Percentiles rank a stretch among this genome's conserved stretches.
phyloP scores from a whole-genome alignment of 2,888 invertebrate genomes.

The Geotrupes spiniger region DNA sequence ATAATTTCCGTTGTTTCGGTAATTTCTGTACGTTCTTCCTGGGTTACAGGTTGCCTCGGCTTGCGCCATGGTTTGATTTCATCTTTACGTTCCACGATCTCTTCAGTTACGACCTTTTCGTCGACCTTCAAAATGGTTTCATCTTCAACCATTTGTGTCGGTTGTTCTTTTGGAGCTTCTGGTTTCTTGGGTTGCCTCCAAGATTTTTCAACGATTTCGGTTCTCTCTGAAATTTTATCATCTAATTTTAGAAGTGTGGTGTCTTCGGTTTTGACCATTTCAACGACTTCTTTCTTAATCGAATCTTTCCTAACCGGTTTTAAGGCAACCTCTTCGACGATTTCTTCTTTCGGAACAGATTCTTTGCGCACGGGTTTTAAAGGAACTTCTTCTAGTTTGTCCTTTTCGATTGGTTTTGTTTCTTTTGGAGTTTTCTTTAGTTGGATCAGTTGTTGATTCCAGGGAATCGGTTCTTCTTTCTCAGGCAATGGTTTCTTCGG shows the following conservation, averaged over 20 bases:
- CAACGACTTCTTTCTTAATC: constrained; percentile 40
- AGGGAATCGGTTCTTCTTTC: constrained; percentile 38
- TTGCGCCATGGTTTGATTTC: constrained; percentile 17
- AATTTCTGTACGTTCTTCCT: constrained; percentile 18
- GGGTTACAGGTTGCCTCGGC: constrained; percentile 8
- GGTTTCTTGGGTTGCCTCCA: constrained; percentile 38
- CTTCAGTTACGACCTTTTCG: constrained; percentile 19
- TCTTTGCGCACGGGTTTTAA: constrained; percentile 28
- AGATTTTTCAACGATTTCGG: constrained; percentile 22
- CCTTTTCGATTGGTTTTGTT: constrained; percentile 6
- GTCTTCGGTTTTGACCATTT: constrained; percentile 33
- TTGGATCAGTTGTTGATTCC: constrained; percentile 51
- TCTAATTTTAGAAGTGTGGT: constrained; percentile 40
- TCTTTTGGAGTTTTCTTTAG: constrained; percentile 2
- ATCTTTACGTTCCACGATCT: constrained; percentile 4
- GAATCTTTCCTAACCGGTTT: neutral
- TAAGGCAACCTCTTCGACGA: neutral
- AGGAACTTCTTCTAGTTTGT: constrained; percentile 7
- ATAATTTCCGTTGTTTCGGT: constrained; percentile 16
- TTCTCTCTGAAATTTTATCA: constrained; percentile 15
- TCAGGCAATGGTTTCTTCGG: constrained; percentile 18
- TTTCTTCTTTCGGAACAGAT: constrained; percentile 39
- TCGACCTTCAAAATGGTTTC: constrained; percentile 21
- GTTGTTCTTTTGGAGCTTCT: constrained; percentile 22
- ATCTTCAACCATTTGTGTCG: constrained; percentile 12